Evolutionary conservation across 1,140 invertebrate genomes (phyloP), one percentile per base, ranked within the genome.

Genomic region (Drosophila setifemur): DNA sequence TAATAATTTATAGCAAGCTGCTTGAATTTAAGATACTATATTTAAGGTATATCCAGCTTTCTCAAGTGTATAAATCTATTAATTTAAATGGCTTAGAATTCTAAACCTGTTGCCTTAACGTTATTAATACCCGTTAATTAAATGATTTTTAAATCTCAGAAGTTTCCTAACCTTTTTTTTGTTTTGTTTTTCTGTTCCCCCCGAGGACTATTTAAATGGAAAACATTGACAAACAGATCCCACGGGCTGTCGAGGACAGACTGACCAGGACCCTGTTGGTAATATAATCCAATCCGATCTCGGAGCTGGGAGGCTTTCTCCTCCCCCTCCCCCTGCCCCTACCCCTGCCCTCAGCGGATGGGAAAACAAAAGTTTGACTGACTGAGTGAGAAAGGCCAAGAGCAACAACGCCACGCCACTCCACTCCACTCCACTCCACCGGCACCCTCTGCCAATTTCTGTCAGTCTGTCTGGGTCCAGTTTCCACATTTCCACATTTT

Each of bases 311-410:
- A 7, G 33, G 29, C 8, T 31, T n/a, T 2, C 12, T 35, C 12
- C 2, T 9, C 40, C 16, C 12, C 3, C 8, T 4, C 16, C n/a
- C 26, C 6, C 14, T 11, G 9, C 26, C 14, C 8, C 33, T 6
- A 21, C 16, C 21, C 11, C 25, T 6, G 19, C 37, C 37, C 16
- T 9, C n/a, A 7, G 7, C 8, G 12, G 11, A 23, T 43, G 47
- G 55, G 69, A 79, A 79, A 72, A 85, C 79, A 83, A 85, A 85
- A 83, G 79, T 83, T 85, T 83, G 79, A 83, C 79, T 70, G 79
- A 85, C 70, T 83, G 79, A 64, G 44, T 64, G 74, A 57, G 79
- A 83, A 85, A 85, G 70, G 79, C 79, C 79, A 83, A 85, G 81
- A 83, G 79, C 79, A 85, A 58, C 40, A 48, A n/a, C n/a, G n/a